A percentile compares a stretch with the other conserved stretches of the same genome.
phyloP scores from a whole-genome alignment of 2,113 vertebrate genomes.

The Bubo scandiacus region DNA sequence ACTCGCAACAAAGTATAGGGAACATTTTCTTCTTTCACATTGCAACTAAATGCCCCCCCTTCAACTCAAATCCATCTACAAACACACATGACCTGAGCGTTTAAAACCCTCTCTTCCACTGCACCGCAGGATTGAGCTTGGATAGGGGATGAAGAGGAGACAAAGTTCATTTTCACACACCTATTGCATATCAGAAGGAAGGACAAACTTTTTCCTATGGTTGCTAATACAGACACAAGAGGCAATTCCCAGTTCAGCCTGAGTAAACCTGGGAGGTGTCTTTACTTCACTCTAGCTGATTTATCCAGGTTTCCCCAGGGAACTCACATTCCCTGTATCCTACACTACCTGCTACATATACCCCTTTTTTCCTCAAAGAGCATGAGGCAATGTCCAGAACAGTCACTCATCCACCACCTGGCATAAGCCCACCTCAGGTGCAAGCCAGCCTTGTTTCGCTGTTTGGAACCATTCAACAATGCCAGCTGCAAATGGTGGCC shows the following conservation, averaged over 20 bases:
- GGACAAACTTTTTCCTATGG: background rate
- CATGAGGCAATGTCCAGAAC: background rate
- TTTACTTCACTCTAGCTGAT: background rate
- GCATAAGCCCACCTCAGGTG: background rate
- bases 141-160: background rate
- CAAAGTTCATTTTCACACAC: background rate
- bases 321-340: background rate
- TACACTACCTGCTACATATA: background rate
- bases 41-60: background rate
- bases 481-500: background rate
- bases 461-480: background rate
- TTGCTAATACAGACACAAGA: background rate
- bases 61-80: background rate
- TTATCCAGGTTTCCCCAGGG: background rate
- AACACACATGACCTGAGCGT: background rate
- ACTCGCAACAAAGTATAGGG: rapidly evolving
- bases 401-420: background rate
- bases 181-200: background rate
- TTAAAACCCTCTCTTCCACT: background rate
- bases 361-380: background rate
- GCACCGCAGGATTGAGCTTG: background rate
- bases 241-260: background rate
- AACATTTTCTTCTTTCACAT: background rate
- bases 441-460: background rate
- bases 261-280: background rate